phyloP scores from a whole-genome alignment of 2,888 invertebrate species.

The Lagria hirta region DNA sequence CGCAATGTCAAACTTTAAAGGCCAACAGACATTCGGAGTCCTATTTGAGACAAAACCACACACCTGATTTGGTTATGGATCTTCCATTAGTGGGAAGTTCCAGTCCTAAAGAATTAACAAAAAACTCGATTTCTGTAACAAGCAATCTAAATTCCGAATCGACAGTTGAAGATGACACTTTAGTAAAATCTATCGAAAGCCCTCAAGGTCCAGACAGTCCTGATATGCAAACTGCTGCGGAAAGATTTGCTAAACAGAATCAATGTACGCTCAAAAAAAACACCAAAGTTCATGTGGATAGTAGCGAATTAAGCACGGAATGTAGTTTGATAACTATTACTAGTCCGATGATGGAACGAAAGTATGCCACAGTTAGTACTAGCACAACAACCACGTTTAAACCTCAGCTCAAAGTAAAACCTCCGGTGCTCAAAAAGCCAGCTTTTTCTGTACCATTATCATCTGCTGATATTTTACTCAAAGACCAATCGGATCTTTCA shows the following conservation, averaged over 20 bases:
- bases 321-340: slow-evolving; percentile 44
- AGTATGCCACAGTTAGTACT: slow-evolving; percentile 44
- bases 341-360: slow-evolving; percentile 48
- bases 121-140: slow-evolving; percentile 43
- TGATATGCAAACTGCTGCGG: slow-evolving; percentile 73
- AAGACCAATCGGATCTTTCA: slow-evolving; percentile 42
- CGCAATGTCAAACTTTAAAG: slow-evolving; percentile 42
- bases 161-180: slow-evolving; percentile 36
- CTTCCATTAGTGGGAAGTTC: slow-evolving; percentile 62
- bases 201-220: slow-evolving; percentile 58
- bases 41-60: slow-evolving; percentile 57
- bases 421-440: slow-evolving; percentile 74
- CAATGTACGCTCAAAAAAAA: slow-evolving; percentile 77
- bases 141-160: slow-evolving; percentile 7
- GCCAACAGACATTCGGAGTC: slow-evolving; percentile 52
- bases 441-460: slow-evolving; percentile 56
- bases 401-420: slow-evolving; percentile 78
- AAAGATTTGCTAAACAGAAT: slow-evolving; percentile 76
- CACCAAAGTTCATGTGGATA: slow-evolving; percentile 54
- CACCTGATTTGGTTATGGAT: slow-evolving; percentile 83
- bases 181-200: slow-evolving; percentile 39
- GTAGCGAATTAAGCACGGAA: slow-evolving; percentile 30
- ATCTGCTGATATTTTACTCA: slow-evolving; percentile 41
- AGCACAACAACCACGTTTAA: slow-evolving; percentile 58
- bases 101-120: slow-evolving; percentile 48